Evolutionary conservation across 2,113 vertebrate species (phyloP), one percentile per base, ranked within the genome.

Genomic region (Corythoichthys intestinalis): DNA sequence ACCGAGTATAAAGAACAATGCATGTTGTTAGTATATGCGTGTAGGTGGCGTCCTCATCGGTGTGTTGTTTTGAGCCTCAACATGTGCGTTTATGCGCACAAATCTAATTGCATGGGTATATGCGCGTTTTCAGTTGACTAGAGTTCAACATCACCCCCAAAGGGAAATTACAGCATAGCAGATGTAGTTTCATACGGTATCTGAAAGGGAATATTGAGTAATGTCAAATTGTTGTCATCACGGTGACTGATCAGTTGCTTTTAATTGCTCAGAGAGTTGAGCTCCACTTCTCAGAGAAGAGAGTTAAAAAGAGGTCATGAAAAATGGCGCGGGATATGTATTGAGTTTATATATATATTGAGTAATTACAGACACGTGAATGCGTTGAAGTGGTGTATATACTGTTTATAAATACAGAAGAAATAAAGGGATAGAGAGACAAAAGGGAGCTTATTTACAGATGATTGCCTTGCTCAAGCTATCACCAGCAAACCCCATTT

Each of bases 151-250:
- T 79, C 72, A 56, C 71, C 72, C 72, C 83, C 69, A 65, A 81
- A 78, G 74, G 73, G 80, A 80, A 82, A 84, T 85, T 85, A 85
- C 63, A 69, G 69, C 12, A 12, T 0, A 73, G 71, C 78, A 74
- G 82, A 89, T 78, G 75, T 66, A 78, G 75, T 74, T 87, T 73
- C 57, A 67, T 62, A 73, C 37, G 17, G 14, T 62, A 41, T 17
- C 66, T 66, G 9, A 2, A 70, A 68, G 70, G 78, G 68, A 81
- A 84, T 80, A 83, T 66, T 82, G 85, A 86, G 74, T 79, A 81
- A 85, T 83, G 44, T 81, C 56, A 82, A 83, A 79, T 72, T 67
- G 74, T 79, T 83, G 82, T 87, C 87, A 85, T 85, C 77, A 75
- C 73, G 71, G 72, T 78, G 59, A 75, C 79, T 83, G 83, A 73